Conservation (phyloP, 2,113 vertebrate genomes). For the Stigmatopora nigra region DNA sequence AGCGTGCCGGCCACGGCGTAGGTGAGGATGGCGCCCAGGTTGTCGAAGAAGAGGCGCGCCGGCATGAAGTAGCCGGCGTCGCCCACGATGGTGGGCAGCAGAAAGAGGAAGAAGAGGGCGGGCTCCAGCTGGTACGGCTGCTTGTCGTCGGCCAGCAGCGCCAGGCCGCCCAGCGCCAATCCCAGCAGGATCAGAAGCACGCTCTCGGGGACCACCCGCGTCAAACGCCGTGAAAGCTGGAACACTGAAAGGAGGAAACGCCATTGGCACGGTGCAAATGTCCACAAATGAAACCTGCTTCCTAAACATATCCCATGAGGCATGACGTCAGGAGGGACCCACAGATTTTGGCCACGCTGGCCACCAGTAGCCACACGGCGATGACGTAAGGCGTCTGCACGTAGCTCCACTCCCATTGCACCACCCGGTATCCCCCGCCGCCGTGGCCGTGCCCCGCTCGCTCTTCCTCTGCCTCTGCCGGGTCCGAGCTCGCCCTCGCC, state of each 20-base stretch:
- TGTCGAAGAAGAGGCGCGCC: conserved; percentile 90
- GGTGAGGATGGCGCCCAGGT: conserved; percentile 88
- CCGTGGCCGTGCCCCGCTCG: conserved; percentile 50
- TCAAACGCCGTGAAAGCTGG: conserved; percentile 89
- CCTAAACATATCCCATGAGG: too few species aligned
- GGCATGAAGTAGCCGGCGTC: conserved; percentile 98
- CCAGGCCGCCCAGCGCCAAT: conserved; percentile 86
- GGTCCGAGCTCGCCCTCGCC: not conserved
- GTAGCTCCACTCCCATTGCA: conserved; percentile 92
- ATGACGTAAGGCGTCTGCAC: conserved; percentile 90
- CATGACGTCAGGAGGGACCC: conserved; percentile 56
- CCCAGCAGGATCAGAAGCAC: conserved; percentile 92
- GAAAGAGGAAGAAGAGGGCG: conserved; percentile 94
- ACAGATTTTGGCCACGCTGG: conserved; percentile 92
- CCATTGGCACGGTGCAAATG: too few species aligned
- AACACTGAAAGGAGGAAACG: conserved; percentile 72
- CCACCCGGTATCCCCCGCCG: conserved; percentile 73
- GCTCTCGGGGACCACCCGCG: conserved; percentile 88
- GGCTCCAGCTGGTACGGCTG: conserved; percentile 91
- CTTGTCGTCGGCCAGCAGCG: conserved; percentile 87
- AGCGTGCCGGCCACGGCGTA: conserved; percentile 91
- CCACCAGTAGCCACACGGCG: conserved; percentile 88
- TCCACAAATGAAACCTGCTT: too few species aligned
- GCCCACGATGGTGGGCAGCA: conserved; percentile 89
- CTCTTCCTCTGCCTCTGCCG: conserved; percentile 11